Percentiles rank a stretch among this genome's conserved stretches.
These are phyloP conservation scores for Chymomyza caudatula DNA, from an alignment of 2,888 invertebrate genomes.

Conservation along the genomic window DNA sequence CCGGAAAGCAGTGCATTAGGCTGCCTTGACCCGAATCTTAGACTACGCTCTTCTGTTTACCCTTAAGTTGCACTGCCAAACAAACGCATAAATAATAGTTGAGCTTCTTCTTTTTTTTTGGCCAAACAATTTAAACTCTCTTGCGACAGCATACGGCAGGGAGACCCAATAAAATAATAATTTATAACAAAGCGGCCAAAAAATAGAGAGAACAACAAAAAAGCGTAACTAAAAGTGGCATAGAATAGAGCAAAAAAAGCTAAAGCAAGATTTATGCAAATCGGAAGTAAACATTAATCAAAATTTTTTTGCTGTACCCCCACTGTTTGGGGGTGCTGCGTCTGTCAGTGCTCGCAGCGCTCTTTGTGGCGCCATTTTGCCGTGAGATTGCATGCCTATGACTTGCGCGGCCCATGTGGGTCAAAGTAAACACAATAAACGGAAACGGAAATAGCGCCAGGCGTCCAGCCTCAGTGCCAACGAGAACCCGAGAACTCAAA, in stretches of 20 bases:
- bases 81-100: conserved; percentile 52
- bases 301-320: conserved; percentile 50
- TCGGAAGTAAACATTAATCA: conserved; percentile 77
- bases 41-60: not conserved
- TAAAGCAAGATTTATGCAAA: conserved; percentile 77
- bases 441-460: conserved; percentile 32
- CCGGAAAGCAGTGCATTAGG: not conserved
- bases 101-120: conserved; percentile 4
- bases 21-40: conserved; percentile 46
- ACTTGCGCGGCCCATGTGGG: conserved; percentile 36
- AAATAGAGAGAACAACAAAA: conserved; percentile 11
- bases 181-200: conserved; percentile 58
- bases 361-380: conserved; percentile 53
- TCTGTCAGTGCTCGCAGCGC: conserved; percentile 19
- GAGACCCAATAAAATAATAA: conserved; percentile 63
- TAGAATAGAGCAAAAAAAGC: conserved; percentile 29
- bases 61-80: conserved; percentile 14
- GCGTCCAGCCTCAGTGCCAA: no score
- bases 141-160: conserved; percentile 1
- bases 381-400: conserved; percentile 50
- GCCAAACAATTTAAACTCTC: conserved; percentile 38
- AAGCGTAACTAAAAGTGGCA: conserved; percentile 32
- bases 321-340: conserved; percentile 33
- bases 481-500: conserved; percentile 4
- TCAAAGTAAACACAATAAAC: conserved; percentile 35